phyloP scores from a whole-genome alignment of 2,797 vertebrate genomes.

The Acanthurus tractus region DNA sequence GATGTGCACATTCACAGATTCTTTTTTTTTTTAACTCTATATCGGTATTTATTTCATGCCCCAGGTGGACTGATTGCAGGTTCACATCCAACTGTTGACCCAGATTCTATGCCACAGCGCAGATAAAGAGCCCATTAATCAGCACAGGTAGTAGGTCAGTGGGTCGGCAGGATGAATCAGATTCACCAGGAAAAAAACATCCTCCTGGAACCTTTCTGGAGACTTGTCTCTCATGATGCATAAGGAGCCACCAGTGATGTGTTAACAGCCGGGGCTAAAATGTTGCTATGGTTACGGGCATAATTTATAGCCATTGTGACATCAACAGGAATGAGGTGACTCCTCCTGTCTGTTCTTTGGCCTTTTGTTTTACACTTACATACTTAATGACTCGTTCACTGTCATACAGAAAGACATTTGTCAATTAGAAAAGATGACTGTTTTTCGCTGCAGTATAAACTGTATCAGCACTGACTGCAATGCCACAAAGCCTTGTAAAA shows the following conservation, averaged over 20 bases:
- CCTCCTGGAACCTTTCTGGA: background rate
- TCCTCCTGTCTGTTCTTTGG: too few relatives aligned
- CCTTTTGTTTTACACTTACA: background rate
- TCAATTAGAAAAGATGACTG: slow-evolving; percentile 3
- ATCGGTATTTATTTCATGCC: slow-evolving; percentile 45
- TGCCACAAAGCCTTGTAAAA: background rate
- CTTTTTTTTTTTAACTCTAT: slow-evolving; percentile 1
- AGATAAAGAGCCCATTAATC: slow-evolving; percentile 22
- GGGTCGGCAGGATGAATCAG: slow-evolving; percentile 31
- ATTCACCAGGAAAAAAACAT: background rate
- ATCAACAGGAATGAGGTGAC: slow-evolving; percentile 7
- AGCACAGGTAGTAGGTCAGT: slow-evolving; percentile 51
- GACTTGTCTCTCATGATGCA: background rate
- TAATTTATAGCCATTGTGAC: background rate
- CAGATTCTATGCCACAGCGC: slow-evolving; percentile 37
- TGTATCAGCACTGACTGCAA: background rate
- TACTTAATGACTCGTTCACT: slow-evolving; percentile 1
- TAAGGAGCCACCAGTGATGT: background rate
- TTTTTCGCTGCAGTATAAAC: background rate
- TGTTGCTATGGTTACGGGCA: slow-evolving; percentile 1
- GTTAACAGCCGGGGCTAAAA: background rate
- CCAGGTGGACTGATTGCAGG: slow-evolving; percentile 7
- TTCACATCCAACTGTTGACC: slow-evolving; percentile 37
- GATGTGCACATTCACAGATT: background rate
- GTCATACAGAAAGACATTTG: background rate